A percentile compares a stretch with the other conserved stretches of the same genome.
phyloP scores from a whole-genome alignment of 2,888 invertebrate species.

The Ophraella communa region DNA sequence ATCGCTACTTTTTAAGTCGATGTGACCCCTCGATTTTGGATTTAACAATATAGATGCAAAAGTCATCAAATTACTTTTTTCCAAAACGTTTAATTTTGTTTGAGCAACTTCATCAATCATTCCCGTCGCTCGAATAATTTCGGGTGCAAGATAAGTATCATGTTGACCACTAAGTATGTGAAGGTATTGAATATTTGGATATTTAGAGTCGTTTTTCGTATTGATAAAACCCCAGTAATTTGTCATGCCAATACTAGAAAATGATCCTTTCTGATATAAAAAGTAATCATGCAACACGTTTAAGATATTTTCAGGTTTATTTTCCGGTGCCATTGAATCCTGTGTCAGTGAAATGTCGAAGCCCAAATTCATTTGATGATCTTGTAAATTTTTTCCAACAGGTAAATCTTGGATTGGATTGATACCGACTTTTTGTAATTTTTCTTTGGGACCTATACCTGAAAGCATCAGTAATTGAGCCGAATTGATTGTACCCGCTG shows the following conservation, averaged over 20 bases:
- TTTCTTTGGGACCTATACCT: slow-evolving; percentile 66
- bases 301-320: slow-evolving; percentile 21
- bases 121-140: slow-evolving; percentile 42
- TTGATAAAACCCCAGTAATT: slow-evolving; percentile 62
- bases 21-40: slow-evolving; percentile 64
- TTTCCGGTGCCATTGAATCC: neutral
- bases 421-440: slow-evolving; percentile 61
- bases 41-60: slow-evolving; percentile 41
- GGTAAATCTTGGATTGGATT: slow-evolving; percentile 59
- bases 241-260: slow-evolving; percentile 59
- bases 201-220: slow-evolving; percentile 57
- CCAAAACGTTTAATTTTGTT: slow-evolving; percentile 30
- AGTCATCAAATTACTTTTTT: slow-evolving; percentile 26
- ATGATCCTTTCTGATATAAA: slow-evolving; percentile 60
- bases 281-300: slow-evolving; percentile 61
- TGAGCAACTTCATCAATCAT: slow-evolving; percentile 45
- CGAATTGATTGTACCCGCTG: slow-evolving; percentile 70
- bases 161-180: slow-evolving; percentile 51
- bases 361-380: slow-evolving; percentile 56
- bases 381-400: slow-evolving; percentile 66
- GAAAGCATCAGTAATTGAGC: slow-evolving; percentile 75
- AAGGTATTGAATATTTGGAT: slow-evolving; percentile 62
- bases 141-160: slow-evolving; percentile 37
- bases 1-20: slow-evolving; percentile 64
- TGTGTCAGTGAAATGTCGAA: neutral